Base-by-base conservation (phyloP, 2,797 vertebrate genomes). In the Sciurus vulgaris region DNA sequence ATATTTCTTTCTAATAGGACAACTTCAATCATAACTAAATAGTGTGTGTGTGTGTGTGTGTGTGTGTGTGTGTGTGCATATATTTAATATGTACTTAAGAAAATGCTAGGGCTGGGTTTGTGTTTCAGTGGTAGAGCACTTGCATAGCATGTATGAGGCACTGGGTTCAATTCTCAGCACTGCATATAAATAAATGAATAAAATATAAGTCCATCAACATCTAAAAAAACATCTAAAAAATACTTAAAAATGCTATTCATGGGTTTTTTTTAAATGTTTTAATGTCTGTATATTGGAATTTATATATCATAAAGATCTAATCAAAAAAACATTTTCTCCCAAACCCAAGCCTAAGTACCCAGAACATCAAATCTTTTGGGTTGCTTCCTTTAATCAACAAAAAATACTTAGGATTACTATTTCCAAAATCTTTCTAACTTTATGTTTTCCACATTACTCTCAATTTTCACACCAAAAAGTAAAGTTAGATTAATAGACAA, bases 381-480 rank as follows among this genome's bases (percentile, higher is more conserved):
- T 59, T 72, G 65, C 65, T 78, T 86, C n/a, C n/a, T 92, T 73
- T 78, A 70, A 3, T 82, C 56, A 78, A 69, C 33, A 89, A 91
- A 92, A 12, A 88, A 86, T 76, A 86, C 4, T 95, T 95, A 51
- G 9, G 3, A 96, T 79, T 8, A 54, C 17, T 54, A 61, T 28
- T 86, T 77, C 22, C 10, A 84, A 9, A 74, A 79, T 84, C 38
- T 74, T 92, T 95, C 51, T 81, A 15, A 85, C 47, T 88, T 78
- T 54, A 38, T 0, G 63, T 54, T 65, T 79, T 41, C 22, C 28
- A 28, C 24, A 38, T 86, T 83, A 59, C n/a, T 79, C 44, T 86
- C 63, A 65, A 91, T 85, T 94, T 91, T 5, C 41, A 92, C 6
- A 81, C 44, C 38, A 86, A 84, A 78, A 93, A 86, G 6, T 33